Evolutionary conservation across 2,113 vertebrate genomes (phyloP).

Genomic region (Myodes glareolus): DNA sequence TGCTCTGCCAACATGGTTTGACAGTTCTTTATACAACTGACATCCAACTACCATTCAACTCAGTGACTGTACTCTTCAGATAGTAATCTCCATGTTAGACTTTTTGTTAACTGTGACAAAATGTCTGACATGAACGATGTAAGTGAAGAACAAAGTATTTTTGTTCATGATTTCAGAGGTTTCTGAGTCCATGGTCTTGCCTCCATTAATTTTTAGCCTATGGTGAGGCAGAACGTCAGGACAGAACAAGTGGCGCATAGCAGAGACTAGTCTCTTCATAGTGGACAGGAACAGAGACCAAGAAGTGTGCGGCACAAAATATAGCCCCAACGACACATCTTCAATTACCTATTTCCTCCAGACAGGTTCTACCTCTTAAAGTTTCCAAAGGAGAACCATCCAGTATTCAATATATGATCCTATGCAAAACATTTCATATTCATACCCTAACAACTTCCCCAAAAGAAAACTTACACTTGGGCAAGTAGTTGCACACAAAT

Average conservation of each 20-base stretch:
- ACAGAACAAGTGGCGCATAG: neutral
- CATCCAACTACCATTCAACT: neutral
- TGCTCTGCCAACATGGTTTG: neutral
- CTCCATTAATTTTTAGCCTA: neutral
- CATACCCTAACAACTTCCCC: neutral
- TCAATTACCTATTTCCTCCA: neutral
- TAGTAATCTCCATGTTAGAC: neutral
- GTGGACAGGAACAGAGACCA: neutral
- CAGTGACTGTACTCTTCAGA: neutral
- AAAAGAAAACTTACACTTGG: constrained; percentile 3
- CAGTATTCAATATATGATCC: neutral
- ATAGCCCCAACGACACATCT: neutral
- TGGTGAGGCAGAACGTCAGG: neutral
- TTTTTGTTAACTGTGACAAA: neutral
- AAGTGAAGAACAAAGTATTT: neutral
- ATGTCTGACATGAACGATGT: no score
- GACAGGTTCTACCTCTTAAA: neutral
- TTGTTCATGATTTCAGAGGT: neutral
- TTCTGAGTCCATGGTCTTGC: neutral
- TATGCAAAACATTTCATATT: neutral
- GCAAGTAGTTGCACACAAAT: neutral
- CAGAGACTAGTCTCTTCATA: neutral
- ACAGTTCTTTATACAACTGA: constrained; percentile 35
- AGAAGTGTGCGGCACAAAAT: neutral
- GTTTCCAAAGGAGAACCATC: neutral